Evolutionary conservation across 2,113 vertebrate species (phyloP).

Genomic region (Anhinga rufa): DNA sequence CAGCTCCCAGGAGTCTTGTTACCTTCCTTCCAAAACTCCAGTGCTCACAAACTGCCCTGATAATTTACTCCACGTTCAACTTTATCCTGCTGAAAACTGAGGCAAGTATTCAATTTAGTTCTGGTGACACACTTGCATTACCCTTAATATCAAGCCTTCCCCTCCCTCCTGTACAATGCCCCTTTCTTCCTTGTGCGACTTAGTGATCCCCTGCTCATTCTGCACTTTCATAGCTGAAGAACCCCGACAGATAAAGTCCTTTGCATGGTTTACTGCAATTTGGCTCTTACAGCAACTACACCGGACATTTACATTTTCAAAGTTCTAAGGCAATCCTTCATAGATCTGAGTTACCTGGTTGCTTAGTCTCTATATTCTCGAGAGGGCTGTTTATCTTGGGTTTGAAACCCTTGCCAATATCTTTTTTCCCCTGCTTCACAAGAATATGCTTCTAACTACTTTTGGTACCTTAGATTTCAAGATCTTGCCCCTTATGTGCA

Average conservation of each 20-base stretch:
- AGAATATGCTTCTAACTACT: neutral
- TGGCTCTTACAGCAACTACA: neutral
- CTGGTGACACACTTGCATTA: neutral
- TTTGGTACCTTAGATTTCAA: neutral
- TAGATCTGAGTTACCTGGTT: neutral
- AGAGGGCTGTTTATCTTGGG: neutral
- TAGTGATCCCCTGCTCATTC: neutral
- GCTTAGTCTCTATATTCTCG: neutral
- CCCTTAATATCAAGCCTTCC: neutral
- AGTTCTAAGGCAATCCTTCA: neutral
- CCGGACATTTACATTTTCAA: neutral
- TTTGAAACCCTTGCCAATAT: neutral
- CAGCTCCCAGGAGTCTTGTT: neutral
- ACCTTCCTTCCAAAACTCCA: neutral
- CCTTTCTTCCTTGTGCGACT: neutral
- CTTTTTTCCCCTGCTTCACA: neutral
- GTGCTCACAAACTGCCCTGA: neutral
- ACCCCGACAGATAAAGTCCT: neutral
- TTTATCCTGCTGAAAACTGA: neutral
- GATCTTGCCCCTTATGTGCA: neutral
- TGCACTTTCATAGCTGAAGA: neutral
- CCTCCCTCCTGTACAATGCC: neutral
- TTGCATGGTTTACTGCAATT: neutral
- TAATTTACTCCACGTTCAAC: neutral
- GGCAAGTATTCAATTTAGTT: neutral